Evolutionary conservation across 2,113 vertebrate genomes (phyloP).

Genomic region (Hirundichthys speculiger): DNA sequence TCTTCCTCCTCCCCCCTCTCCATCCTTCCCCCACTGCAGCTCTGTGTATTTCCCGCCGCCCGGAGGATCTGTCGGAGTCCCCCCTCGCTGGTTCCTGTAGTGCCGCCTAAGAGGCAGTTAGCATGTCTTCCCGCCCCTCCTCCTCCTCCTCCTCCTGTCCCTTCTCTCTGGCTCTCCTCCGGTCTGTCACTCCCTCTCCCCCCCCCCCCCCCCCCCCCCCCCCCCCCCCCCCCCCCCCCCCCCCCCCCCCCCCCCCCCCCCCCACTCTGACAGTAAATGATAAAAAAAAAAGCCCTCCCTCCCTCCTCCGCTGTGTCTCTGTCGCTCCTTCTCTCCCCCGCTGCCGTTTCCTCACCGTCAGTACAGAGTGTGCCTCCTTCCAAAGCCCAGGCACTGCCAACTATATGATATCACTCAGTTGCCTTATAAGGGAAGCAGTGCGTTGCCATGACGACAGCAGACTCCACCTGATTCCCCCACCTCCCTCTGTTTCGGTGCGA

Average conservation of each 20-base stretch:
- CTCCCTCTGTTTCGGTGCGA: conserved; percentile 10
- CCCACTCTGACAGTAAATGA: conserved; percentile 27
- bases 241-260: conserved; percentile 9
- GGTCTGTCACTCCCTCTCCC: conserved; percentile 40
- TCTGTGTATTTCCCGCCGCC: conserved; percentile 60
- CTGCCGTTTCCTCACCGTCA: conserved; percentile 41
- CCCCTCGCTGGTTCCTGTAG: conserved; percentile 65
- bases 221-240: conserved; percentile 29
- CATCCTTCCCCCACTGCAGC: conserved; percentile 67
- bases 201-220: conserved; percentile 17
- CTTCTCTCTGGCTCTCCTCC: background rate
- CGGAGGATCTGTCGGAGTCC: conserved; percentile 64
- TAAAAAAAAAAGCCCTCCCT: conserved; percentile 28
- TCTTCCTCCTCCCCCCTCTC: conserved; percentile 69
- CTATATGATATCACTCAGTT: conserved; percentile 80
- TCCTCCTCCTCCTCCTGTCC: conserved; percentile 41
- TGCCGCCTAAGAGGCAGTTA: conserved; percentile 59
- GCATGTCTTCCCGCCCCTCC: conserved; percentile 54
- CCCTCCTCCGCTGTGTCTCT: conserved; percentile 26
- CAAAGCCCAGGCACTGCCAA: conserved; percentile 54
- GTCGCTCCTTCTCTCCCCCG: conserved; percentile 35
- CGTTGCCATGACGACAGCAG: conserved; percentile 87
- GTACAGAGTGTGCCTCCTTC: conserved; percentile 58
- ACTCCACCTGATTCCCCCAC: conserved; percentile 86
- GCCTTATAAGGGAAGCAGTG: conserved; percentile 81